Base-by-base conservation (phyloP, 2,113 vertebrate genomes). In the Setophaga petechia region DNA sequence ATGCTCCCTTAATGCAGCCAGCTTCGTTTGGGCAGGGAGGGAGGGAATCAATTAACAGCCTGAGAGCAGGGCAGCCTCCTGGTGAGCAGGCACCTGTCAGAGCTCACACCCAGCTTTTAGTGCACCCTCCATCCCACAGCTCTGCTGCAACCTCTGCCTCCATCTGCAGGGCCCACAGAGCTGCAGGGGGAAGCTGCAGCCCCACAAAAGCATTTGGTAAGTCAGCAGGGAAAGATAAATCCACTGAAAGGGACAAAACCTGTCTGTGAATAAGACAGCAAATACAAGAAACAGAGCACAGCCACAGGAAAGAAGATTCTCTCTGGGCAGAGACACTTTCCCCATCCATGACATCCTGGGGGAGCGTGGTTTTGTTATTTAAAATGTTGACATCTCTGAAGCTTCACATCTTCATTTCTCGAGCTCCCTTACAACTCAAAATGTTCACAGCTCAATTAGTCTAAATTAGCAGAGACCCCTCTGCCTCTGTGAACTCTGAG, bases 31-130 rank as follows among this genome's bases (percentile, higher is more conserved):
- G 83, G 61, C 37, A 57, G 35, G 75, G 55, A 57, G 39, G 76
- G 52, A 92, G 20, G 51, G 33, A 71, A 73, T 89, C 90, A 61
- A 76, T 97, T 95, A 90, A 57, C 55, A 87, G 81, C 58, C 82
- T 23, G 33, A 9, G 73, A 82, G 66, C 52, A 22, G 22, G 39
- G 61, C 75, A 74, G 28, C 4, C 37, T 73, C 87, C 66, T 15
- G 44, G 57, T 49, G 73, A 81, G 89, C 89, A 52, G 52, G 12
- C 58, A 23, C 25, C 33, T 33, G 35, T 3, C 24, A 3, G 41
- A 82, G 80, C 57, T 69, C 90, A 59, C 46, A 30, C 24, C 67
- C 73, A 61, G 83, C 72, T 95, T 67, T 96, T 61, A 76, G 59
- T 24, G 41, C 15, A 4, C 6, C 35, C 52, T 63, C 57, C 54